Base-by-base conservation (phyloP, 2,113 vertebrate genomes). In the Petrocephalus microphthalmus region DNA sequence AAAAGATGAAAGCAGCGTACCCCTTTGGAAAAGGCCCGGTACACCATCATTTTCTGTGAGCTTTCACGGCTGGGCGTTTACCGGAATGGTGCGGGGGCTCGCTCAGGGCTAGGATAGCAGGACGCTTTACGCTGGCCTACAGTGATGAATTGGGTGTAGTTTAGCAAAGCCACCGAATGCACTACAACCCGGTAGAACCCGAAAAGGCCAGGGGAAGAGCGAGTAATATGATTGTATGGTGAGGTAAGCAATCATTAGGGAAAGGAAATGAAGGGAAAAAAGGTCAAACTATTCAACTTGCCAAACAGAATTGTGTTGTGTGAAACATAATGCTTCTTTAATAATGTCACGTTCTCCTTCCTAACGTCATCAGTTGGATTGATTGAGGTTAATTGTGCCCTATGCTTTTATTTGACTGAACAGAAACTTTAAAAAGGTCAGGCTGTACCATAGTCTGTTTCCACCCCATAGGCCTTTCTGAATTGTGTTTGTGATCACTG, bases 381-480 rank as follows among this genome's bases (percentile, higher is more conserved):
- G 81, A 83, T 49, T 83, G 81, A 83, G 81, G 81, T 83, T 83
- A 83, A 83, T 83, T 83, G 81, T 49, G 81, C 45, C 81, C 81
- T 83, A n/a, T 83, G 81, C 45, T 83, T 83, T 83, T 83, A 83
- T 83, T 83, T 83, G 81, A 83, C 45, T 83, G 81, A 83, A 49
- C 8, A 22, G 37, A 47, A 49, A 83, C 20, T 83, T 83, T 83
- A 83, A 83, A 83, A 83, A 83, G 81, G 81, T 83, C 81, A 83
- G 45, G 19, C 81, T 83, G 19, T 45, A 45, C 81, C 7, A 20
- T 49, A n/a, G 81, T 47, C 81, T 49, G 17, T 47, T 83, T 83
- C 81, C 37, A 22, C 3, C 19, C 1, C 45, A 83, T 49, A 45
- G 33, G 19, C 42, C 45, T 2, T 83, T 22, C 45, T 49, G 10